Evolutionary conservation across 2,797 vertebrate genomes (phyloP).

Genomic region (Malurus leucopterus): DNA sequence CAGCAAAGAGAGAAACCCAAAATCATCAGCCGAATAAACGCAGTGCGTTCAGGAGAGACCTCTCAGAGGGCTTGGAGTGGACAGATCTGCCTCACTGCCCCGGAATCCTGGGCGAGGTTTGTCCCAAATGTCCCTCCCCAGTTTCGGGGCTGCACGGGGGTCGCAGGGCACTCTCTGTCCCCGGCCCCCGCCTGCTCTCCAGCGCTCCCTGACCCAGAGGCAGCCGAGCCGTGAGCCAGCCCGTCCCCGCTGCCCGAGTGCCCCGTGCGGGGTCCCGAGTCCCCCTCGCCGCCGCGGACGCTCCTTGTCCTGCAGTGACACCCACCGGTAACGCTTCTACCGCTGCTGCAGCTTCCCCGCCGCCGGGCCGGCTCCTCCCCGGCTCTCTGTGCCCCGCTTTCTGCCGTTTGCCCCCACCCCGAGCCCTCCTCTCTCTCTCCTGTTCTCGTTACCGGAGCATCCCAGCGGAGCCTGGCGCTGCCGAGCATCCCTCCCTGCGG

Average conservation of each 20-base stretch:
- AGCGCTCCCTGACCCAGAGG: accelerated
- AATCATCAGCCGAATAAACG: accelerated
- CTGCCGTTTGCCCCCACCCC: accelerated
- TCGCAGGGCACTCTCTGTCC: accelerated
- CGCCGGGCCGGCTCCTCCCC: neutral
- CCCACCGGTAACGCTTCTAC: constrained; percentile 49
- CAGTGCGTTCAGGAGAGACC: accelerated
- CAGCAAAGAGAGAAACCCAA: neutral
- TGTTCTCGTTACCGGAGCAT: neutral
- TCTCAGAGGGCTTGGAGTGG: accelerated
- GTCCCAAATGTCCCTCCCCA: accelerated
- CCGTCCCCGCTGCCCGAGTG: neutral
- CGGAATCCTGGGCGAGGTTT: neutral
- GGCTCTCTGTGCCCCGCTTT: neutral
- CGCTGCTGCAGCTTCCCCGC: neutral
- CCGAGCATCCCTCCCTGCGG: neutral
- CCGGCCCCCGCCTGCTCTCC: neutral
- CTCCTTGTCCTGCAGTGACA: constrained; percentile 75
- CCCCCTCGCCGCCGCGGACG: neutral
- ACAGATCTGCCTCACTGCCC: neutral
- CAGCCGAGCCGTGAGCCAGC: neutral
- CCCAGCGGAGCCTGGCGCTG: neutral
- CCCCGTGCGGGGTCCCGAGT: neutral
- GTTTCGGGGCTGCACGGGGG: accelerated
- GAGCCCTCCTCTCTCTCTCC: neutral